Conservation (phyloP, 1,140 invertebrate genomes). For the Drosophila oshimai region DNA sequence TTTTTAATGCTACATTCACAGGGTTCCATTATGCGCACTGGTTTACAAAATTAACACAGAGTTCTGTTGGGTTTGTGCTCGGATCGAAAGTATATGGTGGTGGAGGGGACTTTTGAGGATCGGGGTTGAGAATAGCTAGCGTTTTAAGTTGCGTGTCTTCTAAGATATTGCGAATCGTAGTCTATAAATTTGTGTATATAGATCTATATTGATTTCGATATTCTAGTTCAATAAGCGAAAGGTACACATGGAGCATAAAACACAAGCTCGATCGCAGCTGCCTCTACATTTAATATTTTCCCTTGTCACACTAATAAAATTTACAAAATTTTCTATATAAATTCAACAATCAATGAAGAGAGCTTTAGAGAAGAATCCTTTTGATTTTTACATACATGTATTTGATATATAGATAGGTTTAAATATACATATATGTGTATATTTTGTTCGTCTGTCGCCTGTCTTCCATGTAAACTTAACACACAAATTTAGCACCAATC, state of each 20-base stretch:
- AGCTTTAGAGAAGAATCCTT: conserved; percentile 51
- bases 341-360: conserved; percentile 76
- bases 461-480: conserved; percentile 62
- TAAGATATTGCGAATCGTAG: conserved; percentile 63
- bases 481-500: conserved; percentile 79
- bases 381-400: conserved; percentile 46
- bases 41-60: conserved; percentile 62
- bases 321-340: conserved; percentile 75
- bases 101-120: not conserved
- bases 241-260: conserved; percentile 78
- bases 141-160: conserved; percentile 30
- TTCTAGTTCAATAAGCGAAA: conserved; percentile 76
- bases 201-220: conserved; percentile 50
- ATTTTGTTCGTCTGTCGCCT: conserved; percentile 23
- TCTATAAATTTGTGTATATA: conserved; percentile 43
- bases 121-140: conserved; percentile 5
- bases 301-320: conserved; percentile 67
- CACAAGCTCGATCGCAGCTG: conserved; percentile 16
- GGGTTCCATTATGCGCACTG: conserved; percentile 66
- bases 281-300: conserved; percentile 50
- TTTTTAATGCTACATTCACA: conserved; percentile 70
- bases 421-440: conserved; percentile 23
- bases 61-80: conserved; percentile 20
- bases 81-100: conserved; percentile 33
- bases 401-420: conserved; percentile 35